Conservation (phyloP, 2,113 vertebrate genomes). For the Hippocampus comes region DNA sequence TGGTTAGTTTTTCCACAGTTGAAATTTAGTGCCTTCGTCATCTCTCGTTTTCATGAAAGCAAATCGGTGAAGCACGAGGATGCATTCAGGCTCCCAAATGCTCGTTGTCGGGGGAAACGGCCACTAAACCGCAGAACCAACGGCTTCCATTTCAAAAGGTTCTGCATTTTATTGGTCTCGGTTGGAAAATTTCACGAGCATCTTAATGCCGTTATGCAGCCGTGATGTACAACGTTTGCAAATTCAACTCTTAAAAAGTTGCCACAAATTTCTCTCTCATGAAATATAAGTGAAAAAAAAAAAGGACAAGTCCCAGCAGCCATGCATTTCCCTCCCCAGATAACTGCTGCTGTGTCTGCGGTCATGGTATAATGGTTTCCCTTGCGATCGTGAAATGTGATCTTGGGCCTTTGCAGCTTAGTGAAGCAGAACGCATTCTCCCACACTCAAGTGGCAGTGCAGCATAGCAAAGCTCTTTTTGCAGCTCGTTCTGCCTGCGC, state of each 20-base stretch:
- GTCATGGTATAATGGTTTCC: slow-evolving; percentile 66
- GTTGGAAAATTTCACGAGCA: background rate
- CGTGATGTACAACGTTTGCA: background rate
- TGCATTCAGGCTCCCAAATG: background rate
- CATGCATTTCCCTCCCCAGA: slow-evolving; percentile 38
- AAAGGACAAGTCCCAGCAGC: slow-evolving; percentile 38
- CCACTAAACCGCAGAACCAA: no score
- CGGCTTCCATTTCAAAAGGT: background rate
- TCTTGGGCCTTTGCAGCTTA: slow-evolving; percentile 55
- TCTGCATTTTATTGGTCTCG: background rate
- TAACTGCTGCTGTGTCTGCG: slow-evolving; percentile 58
- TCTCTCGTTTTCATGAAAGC: background rate
- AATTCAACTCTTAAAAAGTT: background rate
- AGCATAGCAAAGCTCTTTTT: slow-evolving; percentile 21
- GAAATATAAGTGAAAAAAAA: slow-evolving; percentile 19
- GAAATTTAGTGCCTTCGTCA: no score
- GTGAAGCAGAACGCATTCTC: slow-evolving; percentile 63
- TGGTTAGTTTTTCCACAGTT: no score
- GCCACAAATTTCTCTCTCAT: background rate
- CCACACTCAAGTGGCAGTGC: slow-evolving; percentile 44
- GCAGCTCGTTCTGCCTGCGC: slow-evolving; percentile 14
- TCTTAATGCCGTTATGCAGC: no score
- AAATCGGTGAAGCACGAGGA: background rate
- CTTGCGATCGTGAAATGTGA: slow-evolving; percentile 67
- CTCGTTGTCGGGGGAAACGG: no score